Evolutionary conservation across 35 echinoderm and acorn worm species (phyloP).

Genomic region (Apostichopus parvimensis): DNA sequence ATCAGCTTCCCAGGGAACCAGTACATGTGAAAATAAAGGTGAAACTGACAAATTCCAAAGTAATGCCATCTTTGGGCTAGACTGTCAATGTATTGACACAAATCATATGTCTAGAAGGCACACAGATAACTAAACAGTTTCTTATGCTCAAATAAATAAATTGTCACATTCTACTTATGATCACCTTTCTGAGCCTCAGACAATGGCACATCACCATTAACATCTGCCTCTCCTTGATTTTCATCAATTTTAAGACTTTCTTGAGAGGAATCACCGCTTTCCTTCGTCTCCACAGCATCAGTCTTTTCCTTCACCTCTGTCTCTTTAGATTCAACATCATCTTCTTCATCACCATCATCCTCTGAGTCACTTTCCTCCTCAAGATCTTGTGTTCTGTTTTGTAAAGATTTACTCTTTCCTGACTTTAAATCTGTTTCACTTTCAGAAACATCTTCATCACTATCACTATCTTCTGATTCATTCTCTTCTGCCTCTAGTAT

Average conservation of each 20-base stretch:
- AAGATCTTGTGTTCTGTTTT: neutral
- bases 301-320: slow-evolving; percentile 1
- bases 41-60: too few species aligned
- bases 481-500: neutral
- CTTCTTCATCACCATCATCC: slow-evolving; percentile 9
- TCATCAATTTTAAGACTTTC: neutral
- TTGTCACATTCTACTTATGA: too few species aligned
- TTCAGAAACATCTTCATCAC: neutral
- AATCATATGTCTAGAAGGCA: neutral
- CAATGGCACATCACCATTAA: neutral
- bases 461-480: neutral
- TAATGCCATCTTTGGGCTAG: too few species aligned
- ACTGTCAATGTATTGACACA: neutral
- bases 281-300: neutral
- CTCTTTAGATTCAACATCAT: slow-evolving; percentile 18
- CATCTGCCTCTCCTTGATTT: neutral
- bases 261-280: slow-evolving; percentile 22
- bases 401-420: too few species aligned
- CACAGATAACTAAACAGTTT: neutral
- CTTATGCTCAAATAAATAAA: neutral
- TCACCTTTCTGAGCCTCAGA: neutral
- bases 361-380: neutral
- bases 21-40: too few species aligned
- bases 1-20: too few species aligned
- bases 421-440: neutral